These are phyloP conservation scores for Epirrhoe tristata DNA, from an alignment of 2,888 invertebrate species.

Conservation along the genomic window DNA sequence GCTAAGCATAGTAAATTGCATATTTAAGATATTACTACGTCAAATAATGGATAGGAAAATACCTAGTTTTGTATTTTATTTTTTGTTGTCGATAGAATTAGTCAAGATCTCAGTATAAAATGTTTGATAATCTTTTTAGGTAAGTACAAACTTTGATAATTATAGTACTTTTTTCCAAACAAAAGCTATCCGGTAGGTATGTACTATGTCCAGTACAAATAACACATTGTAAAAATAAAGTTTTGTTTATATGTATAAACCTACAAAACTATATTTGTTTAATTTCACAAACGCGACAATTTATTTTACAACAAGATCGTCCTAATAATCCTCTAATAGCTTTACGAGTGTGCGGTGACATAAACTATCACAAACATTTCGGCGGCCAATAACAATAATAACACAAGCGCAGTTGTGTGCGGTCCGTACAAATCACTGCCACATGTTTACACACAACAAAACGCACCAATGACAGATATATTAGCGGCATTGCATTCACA, in stretches of 20 bases:
- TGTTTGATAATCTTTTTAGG: neutral
- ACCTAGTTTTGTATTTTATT: too few relatives aligned
- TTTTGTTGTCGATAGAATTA: too few relatives aligned
- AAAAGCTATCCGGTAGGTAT: neutral
- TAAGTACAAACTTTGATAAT: neutral
- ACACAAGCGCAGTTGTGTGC: conserved; percentile 66
- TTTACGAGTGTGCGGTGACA: conserved; percentile 71
- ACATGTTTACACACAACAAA: conserved; percentile 77
- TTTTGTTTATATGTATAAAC: neutral
- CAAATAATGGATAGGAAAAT: too few relatives aligned
- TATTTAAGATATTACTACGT: too few relatives aligned
- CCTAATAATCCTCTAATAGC: conserved; percentile 62
- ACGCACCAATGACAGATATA: conserved; percentile 81
- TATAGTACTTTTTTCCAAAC: neutral
- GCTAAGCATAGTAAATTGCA: too few relatives aligned
- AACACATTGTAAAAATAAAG: too few relatives aligned
- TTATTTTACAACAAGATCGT: conserved; percentile 44
- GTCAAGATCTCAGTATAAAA: neutral
- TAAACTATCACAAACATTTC: conserved; percentile 75
- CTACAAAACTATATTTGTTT: conserved; percentile 10
- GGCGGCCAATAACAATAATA: conserved; percentile 72
- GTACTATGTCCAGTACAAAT: too few relatives aligned
- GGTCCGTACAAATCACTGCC: conserved; percentile 75
- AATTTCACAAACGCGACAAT: conserved; percentile 35
- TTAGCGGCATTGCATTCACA: conserved; percentile 67